These are phyloP conservation scores for Sebastes variabilis DNA, from an alignment of 2,797 vertebrate species.

Conservation along the genomic window DNA sequence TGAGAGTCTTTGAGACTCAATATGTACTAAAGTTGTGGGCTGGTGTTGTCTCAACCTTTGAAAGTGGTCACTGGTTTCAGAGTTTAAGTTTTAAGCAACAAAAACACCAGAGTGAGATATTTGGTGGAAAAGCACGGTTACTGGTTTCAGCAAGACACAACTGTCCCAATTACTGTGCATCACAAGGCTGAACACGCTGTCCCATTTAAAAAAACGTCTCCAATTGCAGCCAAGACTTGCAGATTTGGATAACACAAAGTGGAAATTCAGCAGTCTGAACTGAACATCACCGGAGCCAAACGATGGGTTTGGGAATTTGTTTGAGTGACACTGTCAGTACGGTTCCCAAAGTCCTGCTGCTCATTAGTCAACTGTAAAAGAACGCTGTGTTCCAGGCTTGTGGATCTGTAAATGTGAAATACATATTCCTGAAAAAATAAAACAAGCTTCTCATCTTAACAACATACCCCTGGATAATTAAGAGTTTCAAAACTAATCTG, in stretches of 20 bases:
- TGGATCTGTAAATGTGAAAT: constrained; percentile 12
- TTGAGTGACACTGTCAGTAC: constrained; percentile 12
- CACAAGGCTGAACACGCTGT: not conserved
- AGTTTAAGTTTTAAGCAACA: not conserved
- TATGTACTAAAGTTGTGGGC: not conserved
- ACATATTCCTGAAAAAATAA: not conserved
- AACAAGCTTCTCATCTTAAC: not conserved
- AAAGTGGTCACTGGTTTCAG: not conserved
- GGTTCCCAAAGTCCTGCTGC: constrained; percentile 4
- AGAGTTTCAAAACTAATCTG: not conserved
- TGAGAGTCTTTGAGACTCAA: too few species aligned
- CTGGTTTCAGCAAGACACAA: not conserved
- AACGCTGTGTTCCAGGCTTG: constrained; percentile 6
- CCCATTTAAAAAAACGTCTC: not conserved
- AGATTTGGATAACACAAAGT: not conserved
- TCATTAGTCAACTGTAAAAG: constrained; percentile 29
- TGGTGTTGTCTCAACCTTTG: not conserved
- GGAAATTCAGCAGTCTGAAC: constrained; percentile 2
- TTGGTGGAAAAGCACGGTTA: not conserved
- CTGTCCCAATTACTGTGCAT: not conserved
- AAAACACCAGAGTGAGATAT: not conserved
- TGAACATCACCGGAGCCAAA: not conserved
- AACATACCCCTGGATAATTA: constrained; percentile 7
- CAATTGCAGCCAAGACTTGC: not conserved
- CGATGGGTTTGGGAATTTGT: not conserved